These are phyloP conservation scores for Eutrigla gurnardus DNA, from an alignment of 2,797 vertebrate species.

Conservation along the genomic window DNA sequence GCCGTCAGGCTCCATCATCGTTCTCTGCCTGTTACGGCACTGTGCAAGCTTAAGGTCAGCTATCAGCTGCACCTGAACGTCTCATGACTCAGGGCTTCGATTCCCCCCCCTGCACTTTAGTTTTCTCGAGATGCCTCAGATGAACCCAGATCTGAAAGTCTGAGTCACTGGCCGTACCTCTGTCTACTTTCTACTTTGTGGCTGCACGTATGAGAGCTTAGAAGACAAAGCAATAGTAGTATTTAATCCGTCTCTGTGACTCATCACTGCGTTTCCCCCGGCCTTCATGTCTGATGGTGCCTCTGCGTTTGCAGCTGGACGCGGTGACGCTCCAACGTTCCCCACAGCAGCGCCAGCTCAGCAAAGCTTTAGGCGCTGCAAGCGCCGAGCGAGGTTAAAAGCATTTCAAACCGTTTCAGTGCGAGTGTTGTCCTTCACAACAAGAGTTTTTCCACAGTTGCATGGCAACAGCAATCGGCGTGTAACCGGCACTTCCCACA, in stretches of 20 bases:
- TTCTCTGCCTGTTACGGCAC: conserved; percentile 39
- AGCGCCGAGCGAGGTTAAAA: conserved; percentile 42
- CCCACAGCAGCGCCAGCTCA: conserved; percentile 19
- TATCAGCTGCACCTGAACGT: conserved; percentile 44
- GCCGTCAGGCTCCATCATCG: conserved; percentile 44
- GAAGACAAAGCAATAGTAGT: conserved; percentile 43
- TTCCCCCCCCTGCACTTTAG: neutral
- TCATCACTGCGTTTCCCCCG: conserved; percentile 60
- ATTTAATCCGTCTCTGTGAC: conserved; percentile 56
- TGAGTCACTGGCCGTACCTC: conserved; percentile 41
- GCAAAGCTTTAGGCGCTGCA: conserved; percentile 17
- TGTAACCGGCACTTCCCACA: conserved; percentile 30
- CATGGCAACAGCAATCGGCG: conserved; percentile 66
- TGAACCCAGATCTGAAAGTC: conserved; percentile 27
- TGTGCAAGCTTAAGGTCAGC: conserved; percentile 33
- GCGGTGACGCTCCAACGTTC: conserved; percentile 2
- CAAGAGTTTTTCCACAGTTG: conserved; percentile 53
- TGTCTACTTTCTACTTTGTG: conserved; percentile 15
- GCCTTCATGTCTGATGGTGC: conserved; percentile 39
- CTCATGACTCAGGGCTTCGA: conserved; percentile 41
- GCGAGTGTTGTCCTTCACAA: conserved; percentile 47
- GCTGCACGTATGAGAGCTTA: conserved; percentile 20
- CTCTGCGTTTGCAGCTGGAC: conserved; percentile 13
- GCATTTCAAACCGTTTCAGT: conserved; percentile 42
- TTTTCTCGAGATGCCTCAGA: conserved; percentile 15